A percentile compares a stretch with the other conserved stretches of the same genome.
These are phyloP conservation scores for Tangara arthus DNA, from an alignment of 2,797 vertebrate species.

Conservation along the genomic window DNA sequence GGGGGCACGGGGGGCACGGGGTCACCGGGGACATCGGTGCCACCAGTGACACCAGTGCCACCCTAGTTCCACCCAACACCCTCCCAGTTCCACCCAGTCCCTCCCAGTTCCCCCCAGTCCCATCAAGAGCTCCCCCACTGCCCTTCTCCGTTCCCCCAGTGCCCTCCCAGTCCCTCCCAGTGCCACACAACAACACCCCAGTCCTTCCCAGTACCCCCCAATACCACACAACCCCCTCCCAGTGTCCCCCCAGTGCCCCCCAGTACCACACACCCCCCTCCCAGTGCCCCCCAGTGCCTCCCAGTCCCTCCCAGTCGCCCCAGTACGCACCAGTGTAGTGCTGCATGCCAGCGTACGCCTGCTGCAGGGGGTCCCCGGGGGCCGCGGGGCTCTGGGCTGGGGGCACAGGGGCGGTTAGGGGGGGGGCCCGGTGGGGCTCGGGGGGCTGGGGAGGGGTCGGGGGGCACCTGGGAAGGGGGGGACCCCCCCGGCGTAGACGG, in stretches of 20 bases:
- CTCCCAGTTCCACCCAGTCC: neutral
- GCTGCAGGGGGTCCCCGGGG: constrained; percentile 86
- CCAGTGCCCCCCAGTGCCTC: no score
- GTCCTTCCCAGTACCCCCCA: no score
- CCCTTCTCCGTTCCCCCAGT: no score
- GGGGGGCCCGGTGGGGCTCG: neutral
- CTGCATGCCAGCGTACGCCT: constrained; percentile 93
- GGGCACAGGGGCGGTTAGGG: neutral
- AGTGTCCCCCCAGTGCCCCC: no score
- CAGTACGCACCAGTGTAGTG: constrained; percentile 77
- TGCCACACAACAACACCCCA: no score
- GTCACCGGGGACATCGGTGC: neutral
- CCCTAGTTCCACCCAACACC: no score
- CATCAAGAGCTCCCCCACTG: no score
- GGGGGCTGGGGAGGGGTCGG: neutral
- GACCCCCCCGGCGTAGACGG: constrained; percentile 88
- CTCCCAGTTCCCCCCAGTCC: neutral
- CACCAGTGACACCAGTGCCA: no score
- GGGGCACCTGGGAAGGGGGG: constrained; percentile 77
- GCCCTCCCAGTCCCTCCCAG: no score
- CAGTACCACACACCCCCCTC: no score
- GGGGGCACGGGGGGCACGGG: neutral
- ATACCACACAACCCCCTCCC: no score
- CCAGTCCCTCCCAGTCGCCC: neutral
- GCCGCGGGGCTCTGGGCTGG: constrained; percentile 89